A percentile compares a stretch with the other conserved stretches of the same genome.
Evolutionary conservation across 1,140 invertebrate genomes (phyloP).

Genomic region (Leptinotarsa texana): DNA sequence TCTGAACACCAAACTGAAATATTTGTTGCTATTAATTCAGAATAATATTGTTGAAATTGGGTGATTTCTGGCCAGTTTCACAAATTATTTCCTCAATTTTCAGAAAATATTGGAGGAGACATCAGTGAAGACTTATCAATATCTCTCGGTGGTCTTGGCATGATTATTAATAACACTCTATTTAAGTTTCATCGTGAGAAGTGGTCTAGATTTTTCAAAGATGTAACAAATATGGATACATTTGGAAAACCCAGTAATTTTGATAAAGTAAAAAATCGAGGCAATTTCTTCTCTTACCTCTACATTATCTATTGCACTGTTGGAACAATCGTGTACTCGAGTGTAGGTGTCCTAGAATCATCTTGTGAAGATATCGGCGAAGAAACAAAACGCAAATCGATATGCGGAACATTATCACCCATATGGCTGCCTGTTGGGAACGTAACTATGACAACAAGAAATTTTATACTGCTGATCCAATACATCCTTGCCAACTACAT

Average conservation of each 20-base stretch:
- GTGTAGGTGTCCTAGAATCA: constrained; percentile 1
- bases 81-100: neutral
- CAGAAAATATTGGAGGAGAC: neutral
- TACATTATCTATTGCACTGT: constrained; percentile 11
- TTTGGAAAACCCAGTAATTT: constrained; percentile 8
- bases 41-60: no score
- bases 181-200: neutral
- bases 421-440: constrained; percentile 10
- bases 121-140: constrained; percentile 16
- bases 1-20: no score
- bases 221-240: neutral
- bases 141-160: neutral
- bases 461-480: neutral
- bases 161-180: neutral
- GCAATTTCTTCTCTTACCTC: neutral
- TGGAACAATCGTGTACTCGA: neutral
- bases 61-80: no score
- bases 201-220: constrained; percentile 4
- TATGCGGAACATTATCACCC: constrained; percentile 14
- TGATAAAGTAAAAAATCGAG: neutral
- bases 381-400: neutral
- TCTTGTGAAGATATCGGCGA: neutral
- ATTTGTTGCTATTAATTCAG: no score
- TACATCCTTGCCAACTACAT: neutral
- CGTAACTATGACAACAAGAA: neutral